Evolutionary conservation across 2,797 vertebrate genomes (phyloP).

Genomic region (Macrochelys suwanniensis): DNA sequence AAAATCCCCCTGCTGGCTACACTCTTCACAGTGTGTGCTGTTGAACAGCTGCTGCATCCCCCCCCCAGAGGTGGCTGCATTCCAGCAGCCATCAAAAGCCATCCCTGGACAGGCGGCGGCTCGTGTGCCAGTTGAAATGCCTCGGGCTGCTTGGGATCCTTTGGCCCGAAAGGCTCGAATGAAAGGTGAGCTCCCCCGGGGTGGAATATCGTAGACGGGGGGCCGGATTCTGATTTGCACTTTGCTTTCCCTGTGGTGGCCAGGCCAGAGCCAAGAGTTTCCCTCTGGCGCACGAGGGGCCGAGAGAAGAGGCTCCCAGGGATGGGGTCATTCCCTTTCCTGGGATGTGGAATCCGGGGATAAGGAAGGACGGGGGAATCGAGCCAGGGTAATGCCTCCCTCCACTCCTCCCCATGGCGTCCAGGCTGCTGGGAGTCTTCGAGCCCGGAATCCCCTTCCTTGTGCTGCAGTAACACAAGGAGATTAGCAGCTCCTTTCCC

Average conservation of each 20-base stretch:
- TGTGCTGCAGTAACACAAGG: neutral
- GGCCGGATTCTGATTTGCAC: neutral
- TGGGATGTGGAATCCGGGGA: neutral
- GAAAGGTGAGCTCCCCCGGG: neutral
- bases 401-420: no score
- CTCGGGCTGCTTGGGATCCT: neutral
- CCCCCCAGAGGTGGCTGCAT: neutral
- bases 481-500: slow-evolving; percentile 20
- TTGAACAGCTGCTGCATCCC: neutral
- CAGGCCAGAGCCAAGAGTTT: neutral
- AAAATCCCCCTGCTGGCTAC: neutral
- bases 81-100: neutral
- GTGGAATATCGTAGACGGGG: neutral
- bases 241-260: neutral
- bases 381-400: neutral
- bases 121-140: neutral
- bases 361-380: neutral
- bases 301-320: neutral
- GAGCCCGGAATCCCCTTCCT: neutral
- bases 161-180: neutral
- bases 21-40: neutral
- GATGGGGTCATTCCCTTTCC: no score
- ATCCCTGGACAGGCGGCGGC: neutral
- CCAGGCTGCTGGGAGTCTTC: neutral
- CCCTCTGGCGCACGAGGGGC: neutral